phyloP scores from a whole-genome alignment of 2,888 invertebrate genomes.

The Leptinotarsa tumamoca region DNA sequence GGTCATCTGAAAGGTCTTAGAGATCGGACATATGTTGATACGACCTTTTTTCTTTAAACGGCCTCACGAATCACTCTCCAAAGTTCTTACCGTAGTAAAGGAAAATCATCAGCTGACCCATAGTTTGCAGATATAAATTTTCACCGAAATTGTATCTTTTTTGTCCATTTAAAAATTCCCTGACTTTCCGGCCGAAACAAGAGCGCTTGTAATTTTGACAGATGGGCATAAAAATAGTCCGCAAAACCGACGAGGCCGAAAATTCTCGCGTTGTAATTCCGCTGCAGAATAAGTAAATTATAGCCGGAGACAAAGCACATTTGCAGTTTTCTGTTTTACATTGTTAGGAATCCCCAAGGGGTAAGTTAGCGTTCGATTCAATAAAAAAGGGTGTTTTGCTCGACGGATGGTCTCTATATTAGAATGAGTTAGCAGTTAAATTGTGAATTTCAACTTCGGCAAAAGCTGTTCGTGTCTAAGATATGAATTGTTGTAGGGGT shows the following conservation, averaged over 20 bases:
- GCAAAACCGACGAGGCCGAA: conserved; percentile 45
- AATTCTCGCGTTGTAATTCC: conserved; percentile 47
- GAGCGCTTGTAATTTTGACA: conserved; percentile 28
- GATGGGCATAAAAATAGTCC: conserved; percentile 31
- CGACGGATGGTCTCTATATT: conserved; percentile 9
- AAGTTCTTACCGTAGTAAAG: too few relatives aligned
- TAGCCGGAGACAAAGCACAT: conserved; percentile 48
- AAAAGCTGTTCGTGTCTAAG: neutral
- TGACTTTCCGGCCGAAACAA: neutral
- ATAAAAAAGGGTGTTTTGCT: neutral
- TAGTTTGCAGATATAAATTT: too few relatives aligned
- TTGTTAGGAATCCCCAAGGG: conserved; percentile 47
- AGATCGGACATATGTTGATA: too few relatives aligned
- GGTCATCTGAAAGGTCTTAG: too few relatives aligned
- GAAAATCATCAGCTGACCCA: too few relatives aligned
- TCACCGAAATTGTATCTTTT: neutral
- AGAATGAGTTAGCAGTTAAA: neutral
- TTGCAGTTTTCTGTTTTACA: conserved; percentile 46
- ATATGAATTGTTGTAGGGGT: conserved; percentile 31
- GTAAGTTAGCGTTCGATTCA: neutral
- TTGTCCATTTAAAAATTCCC: conserved; percentile 4
- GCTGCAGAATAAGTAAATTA: conserved; percentile 52
- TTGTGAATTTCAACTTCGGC: neutral
- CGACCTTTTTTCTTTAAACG: too few relatives aligned
- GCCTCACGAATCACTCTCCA: too few relatives aligned